These are phyloP conservation scores for Notodonta dromedarius DNA, from an alignment of 2,888 invertebrate genomes.

Conservation along the genomic window DNA sequence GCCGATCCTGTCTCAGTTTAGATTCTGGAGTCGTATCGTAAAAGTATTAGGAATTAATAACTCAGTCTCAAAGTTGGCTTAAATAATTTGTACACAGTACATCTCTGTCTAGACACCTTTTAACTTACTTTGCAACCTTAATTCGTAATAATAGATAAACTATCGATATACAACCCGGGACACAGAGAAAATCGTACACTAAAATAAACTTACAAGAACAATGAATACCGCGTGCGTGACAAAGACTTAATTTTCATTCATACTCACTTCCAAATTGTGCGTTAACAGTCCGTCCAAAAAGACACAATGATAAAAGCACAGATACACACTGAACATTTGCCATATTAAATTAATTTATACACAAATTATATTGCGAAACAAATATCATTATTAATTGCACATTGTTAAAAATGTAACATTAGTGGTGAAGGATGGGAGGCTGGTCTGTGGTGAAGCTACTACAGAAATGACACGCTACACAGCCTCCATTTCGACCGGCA, in stretches of 20 bases:
- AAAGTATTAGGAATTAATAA: too few relatives aligned
- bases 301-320: conserved; percentile 52
- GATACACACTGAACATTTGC: conserved; percentile 35
- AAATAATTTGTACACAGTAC: too few relatives aligned
- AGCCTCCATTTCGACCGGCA: conserved; percentile 62
- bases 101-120: too few relatives aligned
- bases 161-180: too few relatives aligned
- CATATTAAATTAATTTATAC: conserved; percentile 23
- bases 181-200: too few relatives aligned
- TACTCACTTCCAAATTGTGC: conserved; percentile 80
- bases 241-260: not conserved
- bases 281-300: conserved; percentile 59
- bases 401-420: conserved; percentile 1
- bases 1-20: too few relatives aligned
- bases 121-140: too few relatives aligned
- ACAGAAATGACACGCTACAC: conserved; percentile 74
- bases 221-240: too few relatives aligned
- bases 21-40: too few relatives aligned
- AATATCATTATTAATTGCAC: conserved; percentile 4
- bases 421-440: conserved; percentile 20
- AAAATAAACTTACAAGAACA: too few relatives aligned
- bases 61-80: too few relatives aligned
- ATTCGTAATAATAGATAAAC: too few relatives aligned
- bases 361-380: not conserved
- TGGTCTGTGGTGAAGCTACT: conserved; percentile 51